Percentiles rank a stretch among this genome's conserved stretches.
Conservation (phyloP, 2,113 vertebrate genomes). For the Macrotis lagotis region DNA sequence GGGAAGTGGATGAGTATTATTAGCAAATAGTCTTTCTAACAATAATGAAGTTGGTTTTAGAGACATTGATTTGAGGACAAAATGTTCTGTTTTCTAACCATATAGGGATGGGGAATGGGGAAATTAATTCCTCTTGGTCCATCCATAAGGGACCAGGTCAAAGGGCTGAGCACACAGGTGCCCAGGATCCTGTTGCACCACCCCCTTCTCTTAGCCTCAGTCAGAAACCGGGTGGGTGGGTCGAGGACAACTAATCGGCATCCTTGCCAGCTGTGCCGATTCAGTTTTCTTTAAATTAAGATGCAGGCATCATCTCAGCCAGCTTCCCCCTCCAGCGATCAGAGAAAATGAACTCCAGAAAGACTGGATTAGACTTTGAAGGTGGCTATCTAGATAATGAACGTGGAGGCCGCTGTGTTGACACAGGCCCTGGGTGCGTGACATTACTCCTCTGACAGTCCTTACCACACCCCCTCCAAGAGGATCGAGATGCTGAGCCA, state of each 20-base stretch:
- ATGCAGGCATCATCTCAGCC: conserved; percentile 65
- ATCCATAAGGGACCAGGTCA: neutral
- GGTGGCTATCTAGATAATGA: conserved; percentile 66
- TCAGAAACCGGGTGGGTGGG: neutral
- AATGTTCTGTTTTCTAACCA: neutral
- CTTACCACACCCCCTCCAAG: neutral
- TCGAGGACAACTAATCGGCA: neutral
- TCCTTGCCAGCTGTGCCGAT: neutral
- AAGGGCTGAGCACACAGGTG: neutral
- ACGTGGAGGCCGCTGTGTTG: conserved; percentile 57
- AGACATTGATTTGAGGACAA: neutral
- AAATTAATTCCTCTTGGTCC: neutral
- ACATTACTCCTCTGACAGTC: conserved; percentile 66
- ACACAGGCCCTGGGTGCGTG: conserved; percentile 64
- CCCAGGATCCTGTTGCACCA: neutral
- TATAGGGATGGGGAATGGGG: neutral
- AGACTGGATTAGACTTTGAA: conserved; percentile 75
- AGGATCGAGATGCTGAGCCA: conserved; percentile 51
- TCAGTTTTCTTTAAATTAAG: conserved; percentile 58
- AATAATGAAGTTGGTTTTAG: neutral
- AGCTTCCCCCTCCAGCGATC: conserved; percentile 59
- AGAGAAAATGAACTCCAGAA: conserved; percentile 68
- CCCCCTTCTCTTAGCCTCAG: neutral
- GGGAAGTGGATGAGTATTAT: neutral
- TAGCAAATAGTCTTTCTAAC: neutral